Evolutionary conservation across 2,113 vertebrate species (phyloP), one percentile per base, ranked within the genome.

Genomic region (Etheostoma cragini): DNA sequence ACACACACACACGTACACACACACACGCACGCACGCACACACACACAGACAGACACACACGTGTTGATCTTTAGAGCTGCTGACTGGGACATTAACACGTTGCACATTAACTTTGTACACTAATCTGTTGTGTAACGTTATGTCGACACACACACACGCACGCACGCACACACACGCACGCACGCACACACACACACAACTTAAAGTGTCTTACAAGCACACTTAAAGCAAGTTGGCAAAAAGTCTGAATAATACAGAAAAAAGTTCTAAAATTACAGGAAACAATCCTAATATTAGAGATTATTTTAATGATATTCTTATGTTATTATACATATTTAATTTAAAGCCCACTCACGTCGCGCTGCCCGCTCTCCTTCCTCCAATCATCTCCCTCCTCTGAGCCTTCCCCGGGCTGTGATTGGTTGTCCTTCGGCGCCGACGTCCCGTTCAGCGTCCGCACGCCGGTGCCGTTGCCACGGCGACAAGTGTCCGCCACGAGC

Each of bases 341-440:
- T 38, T 10, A 38, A 38, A 38, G 10, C 0, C 35, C 35, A 38
- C 92, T 92, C 85, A 91, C 89, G 1, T 88, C 45, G 61, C 0
- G 14, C 11, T 13, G 47, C 57, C 22, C 10, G 64, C 50, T 21
- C 14, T 76, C 52, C 3, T 8, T 72, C 65, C 14, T 58, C 90
- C 85, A 85, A 84, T 86, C 82, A 6, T 30, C 53, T 1, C 57
- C 52, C 2, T 19, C 2, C 14, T 50, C 64, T 0, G 54, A 56
- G n/a, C 12, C 6, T 8, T 78, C 50, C 35, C 5, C 30, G 60
- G 15, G 1, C 22, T 10, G 2, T 62, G 91, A 89, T 87, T 90
- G 89, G 92, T 90, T 89, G 22, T 0, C 6, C 1, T 30, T 30
- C 7, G 24, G 11, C 1, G 15, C 1, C 13, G 26, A 3, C 1